phyloP scores from a whole-genome alignment of 2,888 invertebrate genomes.

The Drosophila pegasa region DNA sequence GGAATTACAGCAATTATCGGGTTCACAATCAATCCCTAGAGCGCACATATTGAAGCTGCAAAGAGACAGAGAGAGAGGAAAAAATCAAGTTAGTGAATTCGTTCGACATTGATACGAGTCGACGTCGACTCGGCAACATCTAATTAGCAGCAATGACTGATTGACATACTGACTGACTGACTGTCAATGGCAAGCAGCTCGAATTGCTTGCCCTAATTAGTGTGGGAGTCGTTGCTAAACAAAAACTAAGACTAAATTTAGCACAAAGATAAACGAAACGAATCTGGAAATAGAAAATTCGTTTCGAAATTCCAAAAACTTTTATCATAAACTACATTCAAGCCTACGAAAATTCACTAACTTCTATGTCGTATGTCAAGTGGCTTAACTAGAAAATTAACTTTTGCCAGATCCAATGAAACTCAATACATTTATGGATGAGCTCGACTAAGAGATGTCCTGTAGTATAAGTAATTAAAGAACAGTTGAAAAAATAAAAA shows the following conservation, averaged over 20 bases:
- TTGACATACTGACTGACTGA: neutral
- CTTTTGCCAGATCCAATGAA: slow-evolving; percentile 37
- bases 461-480: no score
- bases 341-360: slow-evolving; percentile 9
- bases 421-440: neutral
- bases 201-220: slow-evolving; percentile 29
- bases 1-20: slow-evolving; percentile 55
- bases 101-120: neutral
- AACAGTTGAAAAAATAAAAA: no score
- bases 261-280: neutral
- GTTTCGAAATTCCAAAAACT: slow-evolving; percentile 5
- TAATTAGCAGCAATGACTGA: slow-evolving; percentile 27
- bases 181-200: slow-evolving; percentile 4
- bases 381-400: slow-evolving; percentile 33
- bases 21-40: slow-evolving; percentile 27
- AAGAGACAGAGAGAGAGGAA: neutral
- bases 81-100: slow-evolving; percentile 23
- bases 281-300: slow-evolving; percentile 1
- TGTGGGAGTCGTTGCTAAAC: slow-evolving; percentile 3
- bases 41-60: slow-evolving; percentile 48
- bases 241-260: slow-evolving; percentile 10
- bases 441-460: neutral
- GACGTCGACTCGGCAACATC: neutral
- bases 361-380: slow-evolving; percentile 39
- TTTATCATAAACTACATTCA: slow-evolving; percentile 4